Conservation (phyloP, 2,113 vertebrate species). For the Deroptyus accipitrinus region DNA sequence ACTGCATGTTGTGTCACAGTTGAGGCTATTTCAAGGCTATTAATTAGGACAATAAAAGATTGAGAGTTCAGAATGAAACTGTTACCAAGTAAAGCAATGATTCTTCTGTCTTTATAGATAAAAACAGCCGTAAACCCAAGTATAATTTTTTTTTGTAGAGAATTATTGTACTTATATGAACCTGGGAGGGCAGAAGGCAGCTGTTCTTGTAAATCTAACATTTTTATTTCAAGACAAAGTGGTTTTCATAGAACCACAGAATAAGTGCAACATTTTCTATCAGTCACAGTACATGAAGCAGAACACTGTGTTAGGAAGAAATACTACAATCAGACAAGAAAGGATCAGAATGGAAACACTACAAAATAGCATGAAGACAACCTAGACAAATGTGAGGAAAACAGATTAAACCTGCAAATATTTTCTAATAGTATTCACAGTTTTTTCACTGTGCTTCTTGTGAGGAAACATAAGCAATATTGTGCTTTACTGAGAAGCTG, state of each 20-base stretch:
- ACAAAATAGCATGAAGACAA: background rate
- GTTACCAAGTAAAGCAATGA: conserved; percentile 7
- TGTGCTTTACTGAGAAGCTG: background rate
- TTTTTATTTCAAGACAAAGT: background rate
- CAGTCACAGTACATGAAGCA: background rate
- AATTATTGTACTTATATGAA: background rate
- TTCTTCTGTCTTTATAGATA: background rate
- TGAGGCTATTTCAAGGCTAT: conserved; percentile 18
- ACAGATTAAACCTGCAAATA: background rate
- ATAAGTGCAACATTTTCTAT: background rate
- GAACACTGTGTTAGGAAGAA: background rate
- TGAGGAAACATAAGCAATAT: background rate
- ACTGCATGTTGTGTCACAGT: background rate
- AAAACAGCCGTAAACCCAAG: background rate
- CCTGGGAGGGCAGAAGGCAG: background rate
- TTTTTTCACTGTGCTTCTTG: background rate
- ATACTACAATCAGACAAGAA: background rate
- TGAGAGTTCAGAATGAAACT: background rate
- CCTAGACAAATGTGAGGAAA: background rate
- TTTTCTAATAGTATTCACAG: background rate
- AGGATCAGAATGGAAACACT: background rate
- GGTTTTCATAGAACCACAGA: background rate
- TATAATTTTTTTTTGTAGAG: background rate
- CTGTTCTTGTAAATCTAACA: background rate
- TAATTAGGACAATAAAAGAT: conserved; percentile 24